phyloP scores from a whole-genome alignment of 2,888 invertebrate species.

The Sphaerophoria rueppellii region DNA sequence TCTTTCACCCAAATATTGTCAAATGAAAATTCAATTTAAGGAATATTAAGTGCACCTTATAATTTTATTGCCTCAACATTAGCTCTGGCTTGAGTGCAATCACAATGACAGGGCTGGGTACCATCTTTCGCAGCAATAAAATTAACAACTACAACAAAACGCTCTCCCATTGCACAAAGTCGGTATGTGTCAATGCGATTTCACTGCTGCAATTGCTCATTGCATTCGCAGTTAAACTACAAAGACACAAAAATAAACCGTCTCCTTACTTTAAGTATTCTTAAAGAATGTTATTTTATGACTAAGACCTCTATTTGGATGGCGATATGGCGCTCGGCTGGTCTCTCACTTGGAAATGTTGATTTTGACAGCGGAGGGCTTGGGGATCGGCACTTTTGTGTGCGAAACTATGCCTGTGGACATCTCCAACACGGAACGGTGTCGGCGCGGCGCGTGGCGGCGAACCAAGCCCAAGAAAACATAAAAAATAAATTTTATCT shows the following conservation, averaged over 20 bases:
- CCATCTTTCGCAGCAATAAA: conserved; percentile 45
- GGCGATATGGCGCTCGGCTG: background rate
- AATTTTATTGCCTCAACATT: too few relatives aligned
- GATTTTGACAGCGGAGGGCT: background rate
- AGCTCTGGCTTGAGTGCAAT: background rate
- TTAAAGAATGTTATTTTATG: conserved; percentile 52
- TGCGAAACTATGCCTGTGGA: conserved; percentile 39
- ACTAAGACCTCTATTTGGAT: conserved; percentile 46
- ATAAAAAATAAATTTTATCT: conserved; percentile 37
- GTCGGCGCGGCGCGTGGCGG: background rate
- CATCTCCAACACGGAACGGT: background rate
- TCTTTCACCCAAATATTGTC: background rate
- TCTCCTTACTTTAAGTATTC: conserved; percentile 20
- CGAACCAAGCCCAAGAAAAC: conserved; percentile 51
- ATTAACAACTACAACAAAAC: background rate
- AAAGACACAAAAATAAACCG: background rate
- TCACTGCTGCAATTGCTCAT: conserved; percentile 33
- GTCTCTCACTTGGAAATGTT: background rate
- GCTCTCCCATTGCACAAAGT: conserved; percentile 4
- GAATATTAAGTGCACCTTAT: background rate
- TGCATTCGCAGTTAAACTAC: conserved; percentile 10
- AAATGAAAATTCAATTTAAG: background rate
- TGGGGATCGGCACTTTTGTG: conserved; percentile 47
- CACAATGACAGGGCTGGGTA: background rate
- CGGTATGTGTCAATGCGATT: conserved; percentile 16